Conservation (phyloP, 2,888 invertebrate species). For the Stenodera caucasica region DNA sequence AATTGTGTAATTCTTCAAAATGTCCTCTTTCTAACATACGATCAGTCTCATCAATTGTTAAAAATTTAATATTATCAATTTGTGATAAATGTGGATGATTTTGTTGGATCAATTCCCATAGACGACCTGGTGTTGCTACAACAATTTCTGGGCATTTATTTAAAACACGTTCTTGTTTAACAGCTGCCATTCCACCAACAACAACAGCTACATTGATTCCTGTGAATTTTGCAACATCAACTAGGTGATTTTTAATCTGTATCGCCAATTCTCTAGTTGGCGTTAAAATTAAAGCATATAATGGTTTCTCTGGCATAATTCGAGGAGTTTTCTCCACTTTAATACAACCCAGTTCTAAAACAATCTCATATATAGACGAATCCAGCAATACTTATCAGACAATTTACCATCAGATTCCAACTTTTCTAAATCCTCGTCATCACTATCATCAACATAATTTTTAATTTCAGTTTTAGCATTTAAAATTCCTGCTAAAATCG, state of each 20-base stretch:
- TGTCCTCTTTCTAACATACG: conserved; percentile 97
- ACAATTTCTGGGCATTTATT: conserved; percentile 86
- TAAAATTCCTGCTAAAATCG: conserved; percentile 84
- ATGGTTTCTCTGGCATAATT: conserved; percentile 57
- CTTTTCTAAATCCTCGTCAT: conserved; percentile 26
- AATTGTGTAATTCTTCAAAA: conserved; percentile 84
- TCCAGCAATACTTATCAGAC: too few relatives aligned
- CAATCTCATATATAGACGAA: too few relatives aligned
- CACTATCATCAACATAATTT: conserved; percentile 24
- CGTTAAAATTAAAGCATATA: conserved; percentile 86
- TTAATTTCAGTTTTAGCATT: conserved; percentile 50
- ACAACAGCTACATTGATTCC: conserved; percentile 77
- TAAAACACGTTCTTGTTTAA: conserved; percentile 90
- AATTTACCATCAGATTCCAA: conserved; percentile 35
- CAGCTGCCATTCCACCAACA: conserved; percentile 91
- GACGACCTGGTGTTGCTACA: conserved; percentile 94
- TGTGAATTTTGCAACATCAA: conserved; percentile 77
- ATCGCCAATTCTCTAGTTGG: conserved; percentile 96
- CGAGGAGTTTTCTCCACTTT: conserved; percentile 60
- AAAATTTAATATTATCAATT: conserved; percentile 70
- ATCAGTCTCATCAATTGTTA: conserved; percentile 98
- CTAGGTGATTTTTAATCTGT: conserved; percentile 87
- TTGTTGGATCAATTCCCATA: conserved; percentile 90
- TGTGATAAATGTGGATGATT: conserved; percentile 77
- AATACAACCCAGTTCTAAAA: conserved; percentile 63